These are phyloP conservation scores for Poecile montanus DNA, from an alignment of 2,797 vertebrate genomes.

Conservation along the genomic window DNA sequence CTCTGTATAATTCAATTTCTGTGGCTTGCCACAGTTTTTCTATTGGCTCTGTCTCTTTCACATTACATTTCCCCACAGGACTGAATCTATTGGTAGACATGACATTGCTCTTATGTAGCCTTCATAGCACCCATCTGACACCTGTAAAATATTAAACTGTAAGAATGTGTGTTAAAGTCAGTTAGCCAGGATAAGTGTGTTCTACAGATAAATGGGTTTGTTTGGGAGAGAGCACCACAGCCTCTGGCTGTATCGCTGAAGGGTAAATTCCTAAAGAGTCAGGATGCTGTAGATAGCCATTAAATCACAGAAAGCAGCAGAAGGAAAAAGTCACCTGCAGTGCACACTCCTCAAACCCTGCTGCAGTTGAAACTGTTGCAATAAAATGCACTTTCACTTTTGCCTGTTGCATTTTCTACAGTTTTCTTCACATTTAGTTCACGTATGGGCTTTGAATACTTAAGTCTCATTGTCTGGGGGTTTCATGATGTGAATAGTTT, in stretches of 20 bases:
- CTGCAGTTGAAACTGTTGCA: neutral
- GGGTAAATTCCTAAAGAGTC: slow-evolving; percentile 45
- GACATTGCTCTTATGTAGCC: neutral
- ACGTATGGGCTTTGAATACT: neutral
- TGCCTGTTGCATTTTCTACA: neutral
- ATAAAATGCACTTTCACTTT: neutral
- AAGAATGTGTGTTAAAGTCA: slow-evolving; percentile 34
- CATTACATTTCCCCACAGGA: neutral
- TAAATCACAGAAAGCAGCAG: slow-evolving; percentile 14
- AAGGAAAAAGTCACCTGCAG: neutral
- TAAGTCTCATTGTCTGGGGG: neutral
- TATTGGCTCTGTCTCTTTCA: neutral
- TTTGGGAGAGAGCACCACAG: neutral
- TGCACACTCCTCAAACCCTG: neutral
- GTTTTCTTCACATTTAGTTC: neutral
- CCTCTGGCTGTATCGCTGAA: neutral
- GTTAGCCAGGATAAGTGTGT: slow-evolving; percentile 12
- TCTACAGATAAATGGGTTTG: slow-evolving; percentile 49
- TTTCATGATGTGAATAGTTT: neutral
- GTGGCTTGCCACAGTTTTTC: neutral
- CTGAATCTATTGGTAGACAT: neutral
- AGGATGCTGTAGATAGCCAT: slow-evolving; percentile 27
- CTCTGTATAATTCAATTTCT: neutral
- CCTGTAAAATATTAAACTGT: slow-evolving; percentile 62
- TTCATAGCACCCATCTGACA: neutral